A percentile compares a stretch with the other conserved stretches of the same genome.
phyloP scores from a whole-genome alignment of 1,140 invertebrate genomes.

The Macrostomum lignano region DNA sequence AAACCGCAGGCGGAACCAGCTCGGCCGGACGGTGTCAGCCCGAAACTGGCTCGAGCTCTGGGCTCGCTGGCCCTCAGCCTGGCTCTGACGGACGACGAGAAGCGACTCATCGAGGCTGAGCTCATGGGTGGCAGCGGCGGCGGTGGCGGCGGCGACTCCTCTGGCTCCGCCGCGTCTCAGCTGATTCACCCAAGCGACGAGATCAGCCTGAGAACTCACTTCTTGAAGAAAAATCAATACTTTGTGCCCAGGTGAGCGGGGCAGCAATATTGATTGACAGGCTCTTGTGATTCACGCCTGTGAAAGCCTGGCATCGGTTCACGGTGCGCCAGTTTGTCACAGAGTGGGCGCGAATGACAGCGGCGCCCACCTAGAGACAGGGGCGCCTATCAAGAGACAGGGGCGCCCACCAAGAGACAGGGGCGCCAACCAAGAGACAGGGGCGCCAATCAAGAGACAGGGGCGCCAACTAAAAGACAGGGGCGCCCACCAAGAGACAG shows the following conservation, averaged over 20 bases:
- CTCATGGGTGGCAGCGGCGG: constrained; percentile 11
- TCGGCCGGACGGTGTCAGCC: constrained; percentile 15
- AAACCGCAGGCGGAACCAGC: constrained; percentile 8
- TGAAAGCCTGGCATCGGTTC: no score
- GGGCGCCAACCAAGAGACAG: no score
- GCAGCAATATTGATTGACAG: no score
- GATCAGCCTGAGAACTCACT: constrained; percentile 14
- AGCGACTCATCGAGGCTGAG: constrained; percentile 7
- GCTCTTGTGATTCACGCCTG: no score
- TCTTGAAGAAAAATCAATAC: constrained; percentile 14
- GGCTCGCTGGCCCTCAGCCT: constrained; percentile 18
- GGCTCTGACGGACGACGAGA: constrained; percentile 17
- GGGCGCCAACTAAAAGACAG: no score
- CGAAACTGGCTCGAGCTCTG: constrained; percentile 15
- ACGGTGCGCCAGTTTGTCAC: no score
- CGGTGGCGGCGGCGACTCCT: constrained; percentile 12
- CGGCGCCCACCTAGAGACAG: no score
- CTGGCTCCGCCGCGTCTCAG: constrained; percentile 12
- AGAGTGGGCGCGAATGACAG: no score
- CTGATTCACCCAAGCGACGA: constrained; percentile 18
- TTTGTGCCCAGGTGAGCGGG: constrained; percentile 20
- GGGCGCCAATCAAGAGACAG: no score
- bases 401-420: no score
- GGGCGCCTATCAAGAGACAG: no score
- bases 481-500: no score